Conservation (phyloP, 2,888 invertebrate species). For the Eupelmus urozonus region DNA sequence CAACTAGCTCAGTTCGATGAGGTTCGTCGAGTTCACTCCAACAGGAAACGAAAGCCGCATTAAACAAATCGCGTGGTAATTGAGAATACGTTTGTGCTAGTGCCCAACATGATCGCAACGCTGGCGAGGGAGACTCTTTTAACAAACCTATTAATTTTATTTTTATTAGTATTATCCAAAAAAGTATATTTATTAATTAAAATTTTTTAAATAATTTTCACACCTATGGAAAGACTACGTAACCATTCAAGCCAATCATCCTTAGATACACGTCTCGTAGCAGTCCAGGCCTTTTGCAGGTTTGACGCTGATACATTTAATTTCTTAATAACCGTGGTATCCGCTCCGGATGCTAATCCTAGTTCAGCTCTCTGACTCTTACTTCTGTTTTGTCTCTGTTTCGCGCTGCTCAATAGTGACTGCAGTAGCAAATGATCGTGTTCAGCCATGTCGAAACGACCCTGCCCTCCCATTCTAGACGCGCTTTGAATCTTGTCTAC, state of each 20-base stretch:
- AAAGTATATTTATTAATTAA: neutral
- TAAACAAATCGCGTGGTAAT: slow-evolving; percentile 96
- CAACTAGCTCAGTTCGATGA: slow-evolving; percentile 90
- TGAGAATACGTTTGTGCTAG: slow-evolving; percentile 96
- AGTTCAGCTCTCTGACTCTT: slow-evolving; percentile 83
- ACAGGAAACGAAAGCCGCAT: slow-evolving; percentile 99
- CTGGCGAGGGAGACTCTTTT: slow-evolving; percentile 97
- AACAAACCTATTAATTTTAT: slow-evolving; percentile 82
- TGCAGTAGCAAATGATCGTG: slow-evolving; percentile 86
- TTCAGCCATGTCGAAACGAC: slow-evolving; percentile 80
- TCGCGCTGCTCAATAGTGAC: slow-evolving; percentile 77
- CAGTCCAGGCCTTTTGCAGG: slow-evolving; percentile 94
- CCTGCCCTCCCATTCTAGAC: slow-evolving; percentile 79
- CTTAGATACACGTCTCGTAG: slow-evolving; percentile 93
- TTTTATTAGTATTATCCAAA: neutral
- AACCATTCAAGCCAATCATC: slow-evolving; percentile 99
- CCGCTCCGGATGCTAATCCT: slow-evolving; percentile 78
- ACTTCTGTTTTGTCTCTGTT: slow-evolving; percentile 82
- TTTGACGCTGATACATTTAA: slow-evolving; percentile 90
- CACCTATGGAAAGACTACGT: slow-evolving; percentile 87
- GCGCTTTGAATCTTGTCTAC: slow-evolving; percentile 85
- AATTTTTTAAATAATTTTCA: neutral
- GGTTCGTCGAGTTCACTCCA: slow-evolving; percentile 95
- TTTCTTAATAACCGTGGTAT: slow-evolving; percentile 87
- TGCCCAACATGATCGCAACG: slow-evolving; percentile 93